Conservation (phyloP, 2,888 invertebrate genomes). For the Alentia gelatinosa region DNA sequence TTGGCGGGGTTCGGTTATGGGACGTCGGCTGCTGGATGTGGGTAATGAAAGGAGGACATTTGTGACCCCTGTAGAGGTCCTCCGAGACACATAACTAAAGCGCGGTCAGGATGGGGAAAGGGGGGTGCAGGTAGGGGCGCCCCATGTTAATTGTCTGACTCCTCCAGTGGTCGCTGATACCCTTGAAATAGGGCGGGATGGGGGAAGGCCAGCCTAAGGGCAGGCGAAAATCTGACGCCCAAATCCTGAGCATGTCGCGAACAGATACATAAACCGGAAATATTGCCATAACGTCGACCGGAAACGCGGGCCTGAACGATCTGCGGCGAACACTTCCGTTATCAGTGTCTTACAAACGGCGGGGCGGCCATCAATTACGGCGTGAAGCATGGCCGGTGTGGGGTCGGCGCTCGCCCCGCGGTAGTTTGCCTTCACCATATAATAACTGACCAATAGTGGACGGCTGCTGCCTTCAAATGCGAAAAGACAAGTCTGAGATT, state of each 20-base stretch:
- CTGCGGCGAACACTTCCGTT: neutral
- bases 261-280: conserved; percentile 17
- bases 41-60: conserved; percentile 10
- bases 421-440: neutral
- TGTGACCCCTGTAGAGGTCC: neutral
- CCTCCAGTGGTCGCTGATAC: neutral
- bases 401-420: neutral
- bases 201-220: neutral
- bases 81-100: neutral
- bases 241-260: conserved; percentile 22
- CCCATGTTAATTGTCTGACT: conserved; percentile 14
- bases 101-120: neutral
- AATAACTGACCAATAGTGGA: conserved; percentile 2
- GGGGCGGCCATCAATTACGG: neutral
- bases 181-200: neutral
- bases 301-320: neutral
- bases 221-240: neutral
- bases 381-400: neutral
- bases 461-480: neutral
- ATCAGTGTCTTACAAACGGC: neutral
- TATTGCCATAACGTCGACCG: conserved; percentile 17
- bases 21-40: neutral
- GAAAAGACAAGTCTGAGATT: conserved; percentile 16
- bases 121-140: neutral
- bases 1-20: neutral